phyloP scores from a whole-genome alignment of 1,140 invertebrate species.

The Drosophila ambigua region DNA sequence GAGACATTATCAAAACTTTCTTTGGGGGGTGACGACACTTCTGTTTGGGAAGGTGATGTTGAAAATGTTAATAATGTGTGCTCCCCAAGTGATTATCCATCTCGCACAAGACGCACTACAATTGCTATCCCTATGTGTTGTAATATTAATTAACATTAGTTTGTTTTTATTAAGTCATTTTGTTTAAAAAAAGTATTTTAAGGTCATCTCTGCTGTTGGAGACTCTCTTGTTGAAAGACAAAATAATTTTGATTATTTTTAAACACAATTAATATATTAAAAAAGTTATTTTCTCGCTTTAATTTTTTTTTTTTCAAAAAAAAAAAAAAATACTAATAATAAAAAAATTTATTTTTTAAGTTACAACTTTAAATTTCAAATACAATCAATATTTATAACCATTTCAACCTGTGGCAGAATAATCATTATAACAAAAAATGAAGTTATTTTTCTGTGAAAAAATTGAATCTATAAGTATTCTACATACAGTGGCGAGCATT shows the following conservation, averaged over 20 bases:
- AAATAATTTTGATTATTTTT: slow-evolving; percentile 24
- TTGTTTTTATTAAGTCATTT: slow-evolving; percentile 40
- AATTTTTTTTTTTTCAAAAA: too few species aligned
- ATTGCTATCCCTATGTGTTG: slow-evolving; percentile 69
- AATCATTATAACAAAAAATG: too few species aligned
- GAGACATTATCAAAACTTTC: slow-evolving; percentile 48
- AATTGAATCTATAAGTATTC: too few species aligned
- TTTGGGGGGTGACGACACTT: slow-evolving; percentile 14
- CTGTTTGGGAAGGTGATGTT: slow-evolving; percentile 57
- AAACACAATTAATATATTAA: too few species aligned
- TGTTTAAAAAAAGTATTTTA: slow-evolving; percentile 29
- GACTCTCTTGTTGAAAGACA: slow-evolving; percentile 15
- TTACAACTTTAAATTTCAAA: too few species aligned
- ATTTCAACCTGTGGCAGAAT: too few species aligned
- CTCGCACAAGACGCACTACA: slow-evolving; percentile 43
- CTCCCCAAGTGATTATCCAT: slow-evolving; percentile 33
- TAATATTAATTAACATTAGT: slow-evolving; percentile 69
- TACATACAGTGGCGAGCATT: too few species aligned
- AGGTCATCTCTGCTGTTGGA: slow-evolving; percentile 1
- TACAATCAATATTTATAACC: too few species aligned
- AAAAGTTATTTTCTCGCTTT: too few species aligned
- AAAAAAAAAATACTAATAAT: too few species aligned
- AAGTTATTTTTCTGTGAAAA: too few species aligned
- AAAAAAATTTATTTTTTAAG: too few species aligned
- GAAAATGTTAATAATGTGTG: slow-evolving; percentile 54